Evolutionary conservation across 2,888 invertebrate species (phyloP), one percentile per base, ranked within the genome.

Genomic region (Agrotis ipsilon): DNA sequence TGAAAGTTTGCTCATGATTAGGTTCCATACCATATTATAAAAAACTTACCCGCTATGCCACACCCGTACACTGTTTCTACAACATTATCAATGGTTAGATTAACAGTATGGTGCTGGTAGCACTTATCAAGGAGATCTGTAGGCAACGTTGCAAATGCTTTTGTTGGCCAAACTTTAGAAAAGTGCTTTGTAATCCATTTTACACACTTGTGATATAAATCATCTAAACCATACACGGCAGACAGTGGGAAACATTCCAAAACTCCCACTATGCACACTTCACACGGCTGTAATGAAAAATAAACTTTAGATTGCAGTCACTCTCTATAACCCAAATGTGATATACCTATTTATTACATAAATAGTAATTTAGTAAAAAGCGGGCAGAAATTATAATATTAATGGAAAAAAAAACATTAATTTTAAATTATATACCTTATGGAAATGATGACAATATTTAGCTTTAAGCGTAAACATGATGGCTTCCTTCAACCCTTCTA

Each of bases 371-470:
- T 45, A 64, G 18, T 27, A 14, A 18, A 68, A 39, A 43, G 32
- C 39, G 3, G 39, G 18, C 64, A 46, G 0, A 18, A 39, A 39
- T 39, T 55, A 32, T 32, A 14, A 32, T 32, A n/a, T n/a, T 11
- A 48, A 48, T 49, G 49, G 5, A 24, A 27, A 48, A 51, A 59
- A 63, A 7, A 59, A 6, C 2, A 24, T 21, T 13, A 16, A 16
- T 19, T 48, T 21, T 45, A 27, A 24, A 43, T 46, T 43, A 63
- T 84, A 90, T 92, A 98, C 98, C 96, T 98, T 98, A 90, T 99
- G 99, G 92, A 99, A 99, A 92, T 98, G 98, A 92, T 99, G 99
- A 90, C 99, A 99, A 92, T 98, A 98, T 92, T 98, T 98, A 24
- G 97, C 97, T 93, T 98, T 98, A 46, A 99, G 95, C 0, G 98